These are phyloP conservation scores for Salminus brasiliensis DNA, from an alignment of 2,113 vertebrate species.

Conservation along the genomic window DNA sequence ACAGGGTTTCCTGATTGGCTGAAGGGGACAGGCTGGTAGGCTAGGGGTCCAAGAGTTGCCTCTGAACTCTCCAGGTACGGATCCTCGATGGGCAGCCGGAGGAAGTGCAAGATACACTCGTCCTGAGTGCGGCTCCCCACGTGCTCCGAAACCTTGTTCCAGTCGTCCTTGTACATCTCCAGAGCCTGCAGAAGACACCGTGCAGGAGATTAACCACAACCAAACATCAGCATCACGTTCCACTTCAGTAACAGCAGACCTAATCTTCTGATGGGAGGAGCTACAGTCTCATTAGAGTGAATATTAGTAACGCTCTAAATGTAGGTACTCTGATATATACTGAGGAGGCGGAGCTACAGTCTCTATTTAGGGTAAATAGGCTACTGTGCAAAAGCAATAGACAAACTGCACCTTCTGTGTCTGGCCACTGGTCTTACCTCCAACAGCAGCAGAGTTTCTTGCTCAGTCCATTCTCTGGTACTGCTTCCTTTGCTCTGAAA, in stretches of 20 bases:
- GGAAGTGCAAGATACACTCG: slow-evolving; percentile 95
- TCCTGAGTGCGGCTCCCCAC: slow-evolving; percentile 96
- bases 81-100: slow-evolving; percentile 94
- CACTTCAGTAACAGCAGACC: no score
- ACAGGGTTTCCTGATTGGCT: slow-evolving; percentile 97
- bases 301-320: no score
- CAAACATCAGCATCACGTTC: no score
- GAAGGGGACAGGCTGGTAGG: slow-evolving; percentile 95
- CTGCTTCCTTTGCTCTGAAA: slow-evolving; percentile 85
- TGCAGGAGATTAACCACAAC: no score
- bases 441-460: slow-evolving; percentile 92
- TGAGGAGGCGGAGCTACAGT: no score
- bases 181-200: slow-evolving; percentile 78
- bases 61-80: slow-evolving; percentile 93
- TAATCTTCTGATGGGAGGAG: no score
- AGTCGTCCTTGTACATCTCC: slow-evolving; percentile 98
- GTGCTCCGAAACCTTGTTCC: slow-evolving; percentile 98
- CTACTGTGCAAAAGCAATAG: not conserved
- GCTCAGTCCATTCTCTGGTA: slow-evolving; percentile 94
- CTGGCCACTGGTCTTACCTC: slow-evolving; percentile 78
- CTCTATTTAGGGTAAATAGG: no score
- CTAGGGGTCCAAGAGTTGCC: slow-evolving; percentile 87
- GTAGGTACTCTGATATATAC: no score
- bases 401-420: not conserved
- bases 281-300: no score